Evolutionary conservation across 2,888 invertebrate species (phyloP).

Genomic region (Nephrotoma guestfalica): DNA sequence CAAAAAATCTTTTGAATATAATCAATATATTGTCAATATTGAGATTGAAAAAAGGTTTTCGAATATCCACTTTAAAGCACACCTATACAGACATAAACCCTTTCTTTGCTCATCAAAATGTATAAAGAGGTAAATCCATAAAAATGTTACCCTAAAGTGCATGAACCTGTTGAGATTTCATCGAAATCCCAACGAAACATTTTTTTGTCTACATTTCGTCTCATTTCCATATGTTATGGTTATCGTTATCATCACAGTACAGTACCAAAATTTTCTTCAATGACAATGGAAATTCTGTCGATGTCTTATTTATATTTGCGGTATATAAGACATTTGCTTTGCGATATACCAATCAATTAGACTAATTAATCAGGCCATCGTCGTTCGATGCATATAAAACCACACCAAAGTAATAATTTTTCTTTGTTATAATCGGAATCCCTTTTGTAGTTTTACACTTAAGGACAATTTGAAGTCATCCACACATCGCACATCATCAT

Average conservation of each 20-base stretch:
- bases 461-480: neutral
- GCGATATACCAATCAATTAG: neutral
- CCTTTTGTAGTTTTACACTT: neutral
- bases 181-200: neutral
- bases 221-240: neutral
- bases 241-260: neutral
- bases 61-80: no score
- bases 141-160: neutral
- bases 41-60: no score
- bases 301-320: neutral
- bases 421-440: neutral
- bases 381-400: neutral
- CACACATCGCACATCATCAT: neutral
- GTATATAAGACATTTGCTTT: neutral
- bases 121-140: neutral
- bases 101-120: neutral
- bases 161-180: conserved; percentile 1
- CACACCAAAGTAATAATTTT: neutral
- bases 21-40: no score
- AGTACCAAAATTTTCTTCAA: neutral
- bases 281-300: neutral
- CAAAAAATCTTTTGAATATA: no score
- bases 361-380: neutral
- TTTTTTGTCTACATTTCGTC: neutral
- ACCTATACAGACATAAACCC: no score